Evolutionary conservation across 2,113 vertebrate genomes (phyloP).

Genomic region (Hippocampus guttulatus): DNA sequence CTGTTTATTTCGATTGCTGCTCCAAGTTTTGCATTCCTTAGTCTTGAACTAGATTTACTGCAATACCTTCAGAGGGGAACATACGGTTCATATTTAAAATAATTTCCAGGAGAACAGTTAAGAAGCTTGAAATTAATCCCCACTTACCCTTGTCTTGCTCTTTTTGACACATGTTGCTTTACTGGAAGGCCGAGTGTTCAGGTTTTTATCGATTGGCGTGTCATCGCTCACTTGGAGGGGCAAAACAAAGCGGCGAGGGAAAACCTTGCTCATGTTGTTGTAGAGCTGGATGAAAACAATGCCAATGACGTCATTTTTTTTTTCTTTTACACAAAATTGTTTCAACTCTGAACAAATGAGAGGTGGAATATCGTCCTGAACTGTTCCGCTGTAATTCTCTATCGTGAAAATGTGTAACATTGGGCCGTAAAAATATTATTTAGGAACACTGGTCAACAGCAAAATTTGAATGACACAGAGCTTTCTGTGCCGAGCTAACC

Average conservation of each 20-base stretch:
- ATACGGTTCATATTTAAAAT: background rate
- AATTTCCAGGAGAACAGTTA: background rate
- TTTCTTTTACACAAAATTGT: background rate
- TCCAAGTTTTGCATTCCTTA: background rate
- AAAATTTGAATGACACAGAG: too few relatives aligned
- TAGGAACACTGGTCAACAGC: too few relatives aligned
- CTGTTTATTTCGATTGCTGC: background rate
- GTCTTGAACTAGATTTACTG: background rate
- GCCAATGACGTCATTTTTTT: background rate
- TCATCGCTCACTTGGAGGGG: conserved; percentile 74
- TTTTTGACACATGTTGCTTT: conserved; percentile 77
- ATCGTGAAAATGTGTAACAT: too few relatives aligned
- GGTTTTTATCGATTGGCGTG: conserved; percentile 70
- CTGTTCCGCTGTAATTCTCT: too few relatives aligned
- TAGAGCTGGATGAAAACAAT: conserved; percentile 69
- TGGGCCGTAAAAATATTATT: too few relatives aligned
- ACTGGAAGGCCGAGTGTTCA: conserved; percentile 74
- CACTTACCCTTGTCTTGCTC: conserved; percentile 75
- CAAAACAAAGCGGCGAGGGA: conserved; percentile 86
- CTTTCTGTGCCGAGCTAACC: conserved; percentile 59
- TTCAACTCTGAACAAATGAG: background rate
- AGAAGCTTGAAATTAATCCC: background rate
- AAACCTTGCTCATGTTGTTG: conserved; percentile 59
- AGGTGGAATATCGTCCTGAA: too few relatives aligned
- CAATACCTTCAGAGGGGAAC: background rate